A percentile compares a stretch with the other conserved stretches of the same genome.
These are phyloP conservation scores for Neuroterus valhalla DNA, from an alignment of 1,140 invertebrate species.

Conservation along the genomic window DNA sequence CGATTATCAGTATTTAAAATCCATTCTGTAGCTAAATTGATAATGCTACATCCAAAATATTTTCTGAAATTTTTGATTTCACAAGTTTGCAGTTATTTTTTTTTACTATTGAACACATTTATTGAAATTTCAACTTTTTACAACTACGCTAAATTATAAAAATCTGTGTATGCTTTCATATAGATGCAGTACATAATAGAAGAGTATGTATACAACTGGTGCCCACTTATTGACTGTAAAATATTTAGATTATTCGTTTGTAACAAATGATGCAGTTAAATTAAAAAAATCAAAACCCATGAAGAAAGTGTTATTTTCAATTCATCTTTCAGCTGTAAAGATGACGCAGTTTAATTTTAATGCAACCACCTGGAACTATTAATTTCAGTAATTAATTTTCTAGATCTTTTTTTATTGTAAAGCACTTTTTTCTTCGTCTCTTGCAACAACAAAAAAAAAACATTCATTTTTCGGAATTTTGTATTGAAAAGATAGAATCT, in stretches of 20 bases:
- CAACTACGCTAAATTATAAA: background rate
- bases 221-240: slow-evolving; percentile 6
- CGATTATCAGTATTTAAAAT: background rate
- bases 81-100: background rate
- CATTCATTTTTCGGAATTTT: no score
- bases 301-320: no score
- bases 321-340: no score
- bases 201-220: background rate
- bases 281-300: background rate
- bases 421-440: no score
- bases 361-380: no score
- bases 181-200: background rate
- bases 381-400: no score
- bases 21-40: no score
- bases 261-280: slow-evolving; percentile 15
- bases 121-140: slow-evolving; percentile 1
- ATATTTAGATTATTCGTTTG: slow-evolving; percentile 13
- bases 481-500: no score
- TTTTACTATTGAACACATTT: background rate
- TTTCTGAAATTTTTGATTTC: background rate
- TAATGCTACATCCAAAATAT: background rate
- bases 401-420: no score
- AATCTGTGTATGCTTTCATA: background rate
- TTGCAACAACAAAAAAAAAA: no score
- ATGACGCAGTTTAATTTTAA: no score